Percentiles rank a stretch among this genome's conserved stretches.
phyloP scores from a whole-genome alignment of 2,888 invertebrate genomes.

The Hermaeophaga mercurialis region DNA sequence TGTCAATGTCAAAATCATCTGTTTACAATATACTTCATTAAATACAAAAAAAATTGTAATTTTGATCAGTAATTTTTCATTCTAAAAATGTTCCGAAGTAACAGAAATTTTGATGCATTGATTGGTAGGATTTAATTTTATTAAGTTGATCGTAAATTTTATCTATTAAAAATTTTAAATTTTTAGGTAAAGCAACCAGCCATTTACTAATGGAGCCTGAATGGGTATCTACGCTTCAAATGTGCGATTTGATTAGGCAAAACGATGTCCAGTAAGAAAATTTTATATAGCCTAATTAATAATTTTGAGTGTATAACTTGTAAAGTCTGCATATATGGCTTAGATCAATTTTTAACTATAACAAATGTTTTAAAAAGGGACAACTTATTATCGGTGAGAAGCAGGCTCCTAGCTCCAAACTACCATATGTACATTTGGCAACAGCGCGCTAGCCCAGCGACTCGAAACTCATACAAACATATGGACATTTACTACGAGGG shows the following conservation, averaged over 20 bases:
- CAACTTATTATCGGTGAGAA: too few species aligned
- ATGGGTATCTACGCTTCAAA: conserved; percentile 92
- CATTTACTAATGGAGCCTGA: conserved; percentile 93
- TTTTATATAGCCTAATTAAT: too few species aligned
- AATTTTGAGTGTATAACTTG: too few species aligned
- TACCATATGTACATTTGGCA: too few species aligned
- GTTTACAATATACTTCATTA: conserved; percentile 27
- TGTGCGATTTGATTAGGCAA: conserved; percentile 95
- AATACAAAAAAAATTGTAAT: not conserved
- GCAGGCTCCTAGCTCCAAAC: too few species aligned
- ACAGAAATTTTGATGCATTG: conserved; percentile 62
- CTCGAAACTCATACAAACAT: too few species aligned
- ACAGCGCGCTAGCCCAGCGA: too few species aligned
- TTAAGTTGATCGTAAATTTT: not conserved
- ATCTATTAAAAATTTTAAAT: conserved; percentile 5
- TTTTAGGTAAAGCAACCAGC: conserved; percentile 94
- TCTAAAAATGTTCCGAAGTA: conserved; percentile 14
- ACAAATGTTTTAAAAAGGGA: too few species aligned
- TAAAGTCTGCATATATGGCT: too few species aligned
- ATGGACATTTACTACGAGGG: too few species aligned
- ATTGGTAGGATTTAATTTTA: conserved; percentile 60
- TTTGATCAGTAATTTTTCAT: not conserved
- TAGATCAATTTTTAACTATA: too few species aligned
- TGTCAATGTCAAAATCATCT: conserved; percentile 36
- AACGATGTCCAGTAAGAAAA: conserved; percentile 81